phyloP scores from a whole-genome alignment of 2,888 invertebrate species.

The Cephalotes varians region DNA sequence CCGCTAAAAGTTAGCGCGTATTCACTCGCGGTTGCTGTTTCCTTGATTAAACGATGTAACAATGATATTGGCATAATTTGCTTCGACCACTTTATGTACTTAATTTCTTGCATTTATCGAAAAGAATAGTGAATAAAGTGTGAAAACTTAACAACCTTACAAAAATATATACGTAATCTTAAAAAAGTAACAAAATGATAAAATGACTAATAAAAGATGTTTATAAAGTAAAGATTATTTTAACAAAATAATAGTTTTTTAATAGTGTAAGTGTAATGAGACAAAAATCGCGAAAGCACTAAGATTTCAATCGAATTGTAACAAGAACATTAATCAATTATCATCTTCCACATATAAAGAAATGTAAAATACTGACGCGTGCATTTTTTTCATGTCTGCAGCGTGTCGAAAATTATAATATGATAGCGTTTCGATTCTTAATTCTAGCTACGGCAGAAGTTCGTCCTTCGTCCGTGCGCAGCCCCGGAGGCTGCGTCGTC shows the following conservation, averaged over 20 bases:
- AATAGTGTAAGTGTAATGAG: not conserved
- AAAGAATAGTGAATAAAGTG: not conserved
- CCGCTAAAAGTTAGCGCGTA: conserved; percentile 43
- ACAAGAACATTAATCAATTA: not conserved
- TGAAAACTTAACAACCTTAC: not conserved
- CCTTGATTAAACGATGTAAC: conserved; percentile 35
- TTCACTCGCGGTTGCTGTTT: conserved; percentile 15
- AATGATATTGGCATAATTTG: conserved; percentile 23
- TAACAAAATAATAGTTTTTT: not conserved
- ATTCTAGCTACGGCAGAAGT: conserved; percentile 27
- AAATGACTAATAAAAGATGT: not conserved
- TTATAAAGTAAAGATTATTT: not conserved
- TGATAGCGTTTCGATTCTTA: conserved; percentile 14
- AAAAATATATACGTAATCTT: not conserved
- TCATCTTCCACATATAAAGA: not conserved
- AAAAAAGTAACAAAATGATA: not conserved
- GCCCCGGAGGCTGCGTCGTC: conserved; percentile 59
- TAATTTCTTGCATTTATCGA: not conserved
- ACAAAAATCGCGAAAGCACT: not conserved
- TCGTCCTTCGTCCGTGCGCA: conserved; percentile 59
- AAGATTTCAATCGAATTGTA: not conserved
- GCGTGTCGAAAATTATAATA: conserved; percentile 10
- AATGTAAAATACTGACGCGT: not conserved
- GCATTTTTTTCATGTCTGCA: not conserved
- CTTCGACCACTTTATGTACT: not conserved